These are phyloP conservation scores for Priocnemis perturbator DNA, from an alignment of 2,888 invertebrate species.

Conservation along the genomic window DNA sequence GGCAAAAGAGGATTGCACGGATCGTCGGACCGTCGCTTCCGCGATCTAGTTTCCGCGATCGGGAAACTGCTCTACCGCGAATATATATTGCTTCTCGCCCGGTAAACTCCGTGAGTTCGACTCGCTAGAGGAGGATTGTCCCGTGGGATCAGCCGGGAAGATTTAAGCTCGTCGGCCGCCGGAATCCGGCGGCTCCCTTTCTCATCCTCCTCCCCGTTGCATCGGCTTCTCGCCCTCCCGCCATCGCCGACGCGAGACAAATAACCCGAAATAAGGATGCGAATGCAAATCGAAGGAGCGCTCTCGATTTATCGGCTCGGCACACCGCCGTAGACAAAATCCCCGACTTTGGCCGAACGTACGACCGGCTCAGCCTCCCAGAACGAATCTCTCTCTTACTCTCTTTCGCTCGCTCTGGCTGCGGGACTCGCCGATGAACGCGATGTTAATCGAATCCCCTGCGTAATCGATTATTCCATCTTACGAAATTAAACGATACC, in stretches of 20 bases:
- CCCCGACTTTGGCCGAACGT: constrained; percentile 10
- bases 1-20: constrained; percentile 17
- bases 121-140: constrained; percentile 42
- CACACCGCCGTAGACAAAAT: constrained; percentile 17
- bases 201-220: no score
- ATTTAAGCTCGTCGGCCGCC: constrained; percentile 49
- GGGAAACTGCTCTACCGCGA: constrained; percentile 2
- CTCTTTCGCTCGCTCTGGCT: no score
- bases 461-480: not conserved
- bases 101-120: constrained; percentile 55
- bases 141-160: constrained; percentile 58
- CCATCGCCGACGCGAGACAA: constrained; percentile 47
- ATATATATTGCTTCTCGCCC: constrained; percentile 40
- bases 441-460: not conserved
- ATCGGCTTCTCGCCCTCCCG: no score
- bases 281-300: constrained; percentile 59
- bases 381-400: constrained; percentile 13
- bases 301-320: constrained; percentile 34
- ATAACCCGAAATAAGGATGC: constrained; percentile 63
- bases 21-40: constrained; percentile 33
- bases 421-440: not conserved
- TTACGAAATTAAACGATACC: not conserved
- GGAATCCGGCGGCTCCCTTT: not conserved
- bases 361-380: constrained; percentile 4
- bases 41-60: constrained; percentile 25